phyloP scores from a whole-genome alignment of 2,113 vertebrate genomes.

The Oriolus oriolus region DNA sequence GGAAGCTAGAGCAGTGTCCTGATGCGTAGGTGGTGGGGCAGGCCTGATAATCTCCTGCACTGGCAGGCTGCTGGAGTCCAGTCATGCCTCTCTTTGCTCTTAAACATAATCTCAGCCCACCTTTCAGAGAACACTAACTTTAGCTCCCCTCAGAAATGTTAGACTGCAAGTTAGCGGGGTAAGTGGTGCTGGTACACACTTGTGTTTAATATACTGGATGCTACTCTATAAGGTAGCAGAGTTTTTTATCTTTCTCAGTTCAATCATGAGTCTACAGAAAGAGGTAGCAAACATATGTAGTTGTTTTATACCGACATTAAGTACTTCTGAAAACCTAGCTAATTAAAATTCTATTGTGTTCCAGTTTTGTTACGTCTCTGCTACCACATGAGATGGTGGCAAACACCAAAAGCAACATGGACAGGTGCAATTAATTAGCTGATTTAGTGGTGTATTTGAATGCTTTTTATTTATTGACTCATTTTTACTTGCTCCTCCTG shows the following conservation, averaged over 20 bases:
- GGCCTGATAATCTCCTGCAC: not conserved
- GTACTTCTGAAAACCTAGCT: not conserved
- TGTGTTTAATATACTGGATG: not conserved
- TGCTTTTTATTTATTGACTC: not conserved
- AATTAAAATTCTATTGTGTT: not conserved
- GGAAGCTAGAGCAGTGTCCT: fast-evolving
- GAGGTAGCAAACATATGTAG: not conserved
- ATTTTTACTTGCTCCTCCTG: not conserved
- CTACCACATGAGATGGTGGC: not conserved
- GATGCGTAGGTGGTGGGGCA: not conserved
- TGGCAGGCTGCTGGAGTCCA: fast-evolving
- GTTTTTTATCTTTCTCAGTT: not conserved
- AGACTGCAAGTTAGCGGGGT: fast-evolving
- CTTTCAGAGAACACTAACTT: not conserved
- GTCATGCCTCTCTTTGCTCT: not conserved
- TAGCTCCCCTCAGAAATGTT: not conserved
- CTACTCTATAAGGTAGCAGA: not conserved
- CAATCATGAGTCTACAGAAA: not conserved
- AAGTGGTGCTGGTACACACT: fast-evolving
- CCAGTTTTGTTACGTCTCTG: not conserved
- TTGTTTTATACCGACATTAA: not conserved
- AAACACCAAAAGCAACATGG: not conserved
- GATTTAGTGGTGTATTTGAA: not conserved
- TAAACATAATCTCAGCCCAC: not conserved
- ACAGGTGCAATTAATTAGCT: not conserved